phyloP scores from a whole-genome alignment of 2,888 invertebrate genomes.

The Ferrisia virgata region DNA sequence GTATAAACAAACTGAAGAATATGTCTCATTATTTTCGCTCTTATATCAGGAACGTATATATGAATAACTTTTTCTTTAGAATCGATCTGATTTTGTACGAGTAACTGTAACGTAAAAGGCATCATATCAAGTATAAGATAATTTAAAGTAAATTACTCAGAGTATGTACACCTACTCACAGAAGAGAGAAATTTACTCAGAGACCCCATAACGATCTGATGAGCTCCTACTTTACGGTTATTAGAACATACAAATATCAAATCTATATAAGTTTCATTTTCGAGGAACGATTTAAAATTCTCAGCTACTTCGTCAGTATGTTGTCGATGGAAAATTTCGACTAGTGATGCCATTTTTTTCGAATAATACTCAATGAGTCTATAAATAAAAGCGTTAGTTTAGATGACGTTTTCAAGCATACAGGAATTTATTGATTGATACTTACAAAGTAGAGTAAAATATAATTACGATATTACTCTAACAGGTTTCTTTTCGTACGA shows the following conservation, averaged over 20 bases:
- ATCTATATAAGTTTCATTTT: conserved; percentile 27
- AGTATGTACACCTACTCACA: conserved; percentile 16
- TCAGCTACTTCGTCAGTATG: background rate
- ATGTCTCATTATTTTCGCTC: conserved; percentile 38
- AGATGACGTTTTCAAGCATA: background rate
- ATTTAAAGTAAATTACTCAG: background rate
- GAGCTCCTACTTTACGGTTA: conserved; percentile 37
- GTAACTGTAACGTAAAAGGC: background rate
- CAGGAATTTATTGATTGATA: background rate
- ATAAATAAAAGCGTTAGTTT: background rate
- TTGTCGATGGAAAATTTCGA: background rate
- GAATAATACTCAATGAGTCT: background rate
- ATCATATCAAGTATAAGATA: background rate
- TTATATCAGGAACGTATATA: conserved; percentile 34
- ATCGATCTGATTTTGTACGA: conserved; percentile 9
- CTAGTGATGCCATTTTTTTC: background rate
- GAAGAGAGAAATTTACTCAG: conserved; percentile 29
- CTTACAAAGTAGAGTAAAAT: background rate
- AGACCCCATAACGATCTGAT: conserved; percentile 38
- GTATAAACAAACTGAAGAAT: conserved; percentile 32
- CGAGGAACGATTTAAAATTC: conserved; percentile 28
- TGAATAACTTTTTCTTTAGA: conserved; percentile 16
- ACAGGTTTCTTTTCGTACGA: background rate
- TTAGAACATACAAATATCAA: conserved; percentile 21
- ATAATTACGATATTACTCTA: no score